Evolutionary conservation across 2,888 invertebrate species (phyloP).

Genomic region (Pristionchus maxplancki): DNA sequence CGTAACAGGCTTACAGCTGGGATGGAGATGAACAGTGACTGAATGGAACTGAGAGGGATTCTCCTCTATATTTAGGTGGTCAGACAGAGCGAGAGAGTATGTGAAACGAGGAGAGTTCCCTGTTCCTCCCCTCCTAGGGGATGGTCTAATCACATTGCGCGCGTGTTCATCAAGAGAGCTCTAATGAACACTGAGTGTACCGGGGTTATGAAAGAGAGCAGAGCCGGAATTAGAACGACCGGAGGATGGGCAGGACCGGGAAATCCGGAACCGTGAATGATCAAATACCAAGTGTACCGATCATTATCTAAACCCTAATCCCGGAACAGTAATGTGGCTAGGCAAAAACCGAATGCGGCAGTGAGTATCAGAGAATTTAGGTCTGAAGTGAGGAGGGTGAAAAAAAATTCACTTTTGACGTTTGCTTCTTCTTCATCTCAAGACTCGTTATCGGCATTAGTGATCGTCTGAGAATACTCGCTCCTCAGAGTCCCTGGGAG

Average conservation of each 20-base stretch:
- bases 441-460: neutral
- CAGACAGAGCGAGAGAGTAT: neutral
- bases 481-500: neutral
- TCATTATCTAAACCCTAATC: no score
- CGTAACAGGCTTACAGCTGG: constrained; percentile 18
- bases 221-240: neutral
- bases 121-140: neutral
- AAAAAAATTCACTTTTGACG: neutral
- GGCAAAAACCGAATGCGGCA: no score
- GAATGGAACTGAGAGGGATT: neutral
- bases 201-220: constrained; percentile 13
- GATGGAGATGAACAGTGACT: constrained; percentile 32
- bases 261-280: constrained; percentile 26
- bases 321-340: no score
- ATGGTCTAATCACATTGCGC: constrained; percentile 34
- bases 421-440: neutral
- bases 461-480: constrained; percentile 6
- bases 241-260: neutral
- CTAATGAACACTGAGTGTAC: constrained; percentile 1
- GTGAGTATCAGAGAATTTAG: no score
- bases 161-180: constrained; percentile 31
- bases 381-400: no score
- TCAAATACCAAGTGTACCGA: neutral
- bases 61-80: neutral
- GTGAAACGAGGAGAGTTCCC: neutral